Base-by-base conservation (phyloP, 2,797 vertebrate genomes). In the Danio tinwini region DNA sequence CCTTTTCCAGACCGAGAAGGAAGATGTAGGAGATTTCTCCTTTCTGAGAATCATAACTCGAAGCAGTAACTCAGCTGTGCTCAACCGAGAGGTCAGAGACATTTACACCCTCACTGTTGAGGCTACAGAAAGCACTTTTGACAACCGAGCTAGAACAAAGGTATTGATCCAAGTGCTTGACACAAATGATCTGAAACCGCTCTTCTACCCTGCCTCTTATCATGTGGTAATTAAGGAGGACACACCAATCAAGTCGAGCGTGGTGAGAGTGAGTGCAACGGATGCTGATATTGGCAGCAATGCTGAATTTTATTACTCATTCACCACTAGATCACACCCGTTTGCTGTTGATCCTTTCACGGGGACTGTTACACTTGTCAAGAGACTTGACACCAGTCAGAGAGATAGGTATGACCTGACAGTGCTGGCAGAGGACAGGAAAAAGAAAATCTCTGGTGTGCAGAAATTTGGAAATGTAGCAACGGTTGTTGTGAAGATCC, bases 171-270 rank as follows among this genome's bases (percentile, higher is more conserved):
- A 91, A 40, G 96, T 99, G 80, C 93, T 98, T 62, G 98, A 99
- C 89, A 96, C 92, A 76, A 99, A 99, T 42, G 98, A 99, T 89
- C 89, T 99, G 80, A 99, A 96, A 81, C 97, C 98, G 9, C 96
- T 99, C 16, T 99, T 99, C 89, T 98, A 96, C 81, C 97, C 97
- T 0, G 96, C 97, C 2, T 98, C 96, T 0, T 99, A 99, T 90
- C 94, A 92, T 70, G 93, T 96, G 37, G 92, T 90, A 39, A 90
- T 99, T 83, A 91, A 76, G 47, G 97, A 98, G 85, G 96, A 98
- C 82, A 86, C 89, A 3, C 93, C 94, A 7, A 87, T 96, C 14
- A 95, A 93, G 87, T 93, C 93, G 0, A 93, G 94, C 58, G 89
- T 99, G 85, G 94, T 93, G 82, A 94, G 80, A 0, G 94, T 99